phyloP scores from a whole-genome alignment of 2,888 invertebrate species.

The Macropis europaea region DNA sequence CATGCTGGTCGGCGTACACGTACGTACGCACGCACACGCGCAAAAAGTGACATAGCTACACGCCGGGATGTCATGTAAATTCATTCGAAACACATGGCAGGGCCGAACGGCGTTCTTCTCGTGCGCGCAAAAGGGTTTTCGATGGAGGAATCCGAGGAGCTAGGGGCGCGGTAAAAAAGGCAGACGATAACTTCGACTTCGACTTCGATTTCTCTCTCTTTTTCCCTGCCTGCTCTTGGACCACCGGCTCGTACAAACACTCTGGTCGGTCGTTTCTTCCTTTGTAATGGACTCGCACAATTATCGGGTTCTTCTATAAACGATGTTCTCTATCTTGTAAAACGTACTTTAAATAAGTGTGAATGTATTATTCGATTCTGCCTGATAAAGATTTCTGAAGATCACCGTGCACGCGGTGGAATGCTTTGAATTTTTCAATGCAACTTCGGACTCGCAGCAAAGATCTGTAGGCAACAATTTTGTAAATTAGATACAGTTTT shows the following conservation, averaged over 20 bases:
- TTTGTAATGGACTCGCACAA: not conserved
- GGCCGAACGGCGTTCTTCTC: conserved; percentile 50
- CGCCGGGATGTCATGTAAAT: conserved; percentile 65
- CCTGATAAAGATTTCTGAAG: too few relatives aligned
- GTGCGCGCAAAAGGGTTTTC: conserved; percentile 53
- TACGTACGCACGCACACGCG: conserved; percentile 49
- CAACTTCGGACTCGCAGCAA: too few relatives aligned
- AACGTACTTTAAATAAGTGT: too few relatives aligned
- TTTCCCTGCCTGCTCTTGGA: not conserved
- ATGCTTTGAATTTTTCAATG: too few relatives aligned
- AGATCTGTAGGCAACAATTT: too few relatives aligned
- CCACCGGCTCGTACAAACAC: conserved; percentile 16
- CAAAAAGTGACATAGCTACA: conserved; percentile 64
- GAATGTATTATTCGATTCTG: too few relatives aligned
- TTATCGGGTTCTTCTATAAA: too few relatives aligned
- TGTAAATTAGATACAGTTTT: too few relatives aligned
- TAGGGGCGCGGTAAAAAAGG: conserved; percentile 38
- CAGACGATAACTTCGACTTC: conserved; percentile 58
- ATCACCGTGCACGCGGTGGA: too few relatives aligned
- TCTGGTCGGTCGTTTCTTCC: conserved; percentile 16
- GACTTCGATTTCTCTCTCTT: conserved; percentile 37
- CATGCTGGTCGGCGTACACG: conserved; percentile 64
- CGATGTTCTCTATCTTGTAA: too few relatives aligned
- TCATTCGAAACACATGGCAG: conserved; percentile 70
- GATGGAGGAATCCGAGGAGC: conserved; percentile 45